Evolutionary conservation across 2,113 vertebrate genomes (phyloP).

Genomic region (Corydoras sp.): DNA sequence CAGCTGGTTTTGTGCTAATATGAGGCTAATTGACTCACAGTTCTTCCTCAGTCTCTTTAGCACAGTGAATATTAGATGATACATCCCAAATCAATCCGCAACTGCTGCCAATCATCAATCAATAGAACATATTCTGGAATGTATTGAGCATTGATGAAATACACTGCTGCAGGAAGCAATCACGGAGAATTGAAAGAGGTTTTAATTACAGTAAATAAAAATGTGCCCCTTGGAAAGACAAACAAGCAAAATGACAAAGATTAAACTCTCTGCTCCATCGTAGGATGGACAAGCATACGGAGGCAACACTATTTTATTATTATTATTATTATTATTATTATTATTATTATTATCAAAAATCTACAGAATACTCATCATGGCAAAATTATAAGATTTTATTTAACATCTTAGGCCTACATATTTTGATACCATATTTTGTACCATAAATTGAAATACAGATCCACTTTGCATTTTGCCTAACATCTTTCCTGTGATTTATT

Average conservation of each 20-base stretch:
- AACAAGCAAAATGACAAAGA: slow-evolving; percentile 62
- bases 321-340: too few species aligned
- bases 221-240: slow-evolving; percentile 41
- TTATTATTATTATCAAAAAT: too few species aligned
- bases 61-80: background rate
- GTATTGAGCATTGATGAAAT: slow-evolving; percentile 13
- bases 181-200: slow-evolving; percentile 10
- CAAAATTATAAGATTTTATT: too few species aligned
- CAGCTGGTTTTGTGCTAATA: slow-evolving; percentile 28
- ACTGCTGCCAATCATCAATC: slow-evolving; percentile 38
- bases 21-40: slow-evolving; percentile 24
- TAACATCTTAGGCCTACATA: too few species aligned
- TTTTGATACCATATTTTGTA: too few species aligned
- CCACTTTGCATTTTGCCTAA: too few species aligned
- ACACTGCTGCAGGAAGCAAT: slow-evolving; percentile 17
- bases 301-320: background rate
- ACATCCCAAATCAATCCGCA: slow-evolving; percentile 19
- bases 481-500: too few species aligned
- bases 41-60: slow-evolving; percentile 1
- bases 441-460: too few species aligned
- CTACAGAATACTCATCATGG: too few species aligned
- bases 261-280: slow-evolving; percentile 51
- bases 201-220: slow-evolving; percentile 39
- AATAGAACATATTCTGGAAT: slow-evolving; percentile 31
- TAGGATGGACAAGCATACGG: background rate